These are phyloP conservation scores for Gymnothorax reevesii DNA, from an alignment of 2,797 vertebrate species.

Conservation along the genomic window DNA sequence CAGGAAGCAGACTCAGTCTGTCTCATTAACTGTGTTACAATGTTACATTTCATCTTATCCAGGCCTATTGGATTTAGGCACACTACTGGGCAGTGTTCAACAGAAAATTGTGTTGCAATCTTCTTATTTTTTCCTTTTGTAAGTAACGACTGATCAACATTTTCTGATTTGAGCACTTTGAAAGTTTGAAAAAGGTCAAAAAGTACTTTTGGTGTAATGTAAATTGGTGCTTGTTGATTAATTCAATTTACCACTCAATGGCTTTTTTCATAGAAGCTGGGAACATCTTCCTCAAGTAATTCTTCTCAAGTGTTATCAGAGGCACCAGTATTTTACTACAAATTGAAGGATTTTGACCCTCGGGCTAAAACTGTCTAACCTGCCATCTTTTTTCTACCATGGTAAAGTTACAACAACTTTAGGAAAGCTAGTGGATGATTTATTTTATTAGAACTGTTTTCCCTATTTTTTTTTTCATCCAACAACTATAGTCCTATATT, in stretches of 20 bases:
- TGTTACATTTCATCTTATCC: background rate
- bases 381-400: background rate
- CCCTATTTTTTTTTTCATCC: background rate
- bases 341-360: background rate
- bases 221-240: background rate
- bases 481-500: slow-evolving; percentile 4
- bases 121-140: background rate
- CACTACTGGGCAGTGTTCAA: background rate
- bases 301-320: background rate
- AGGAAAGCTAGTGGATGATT: background rate
- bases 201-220: background rate
- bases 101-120: background rate
- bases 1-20: background rate
- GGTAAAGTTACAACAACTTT: background rate
- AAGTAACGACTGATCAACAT: too few relatives aligned
- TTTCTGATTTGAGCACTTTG: too few relatives aligned
- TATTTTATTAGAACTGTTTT: background rate
- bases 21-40: background rate
- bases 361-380: background rate
- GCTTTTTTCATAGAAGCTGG: background rate
- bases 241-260: background rate
- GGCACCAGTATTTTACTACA: background rate
- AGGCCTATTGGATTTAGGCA: background rate
- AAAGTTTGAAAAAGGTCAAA: too few relatives aligned
- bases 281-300: background rate